Base-by-base conservation (phyloP, 2,888 invertebrate species). In the Ectemnius continuus region DNA sequence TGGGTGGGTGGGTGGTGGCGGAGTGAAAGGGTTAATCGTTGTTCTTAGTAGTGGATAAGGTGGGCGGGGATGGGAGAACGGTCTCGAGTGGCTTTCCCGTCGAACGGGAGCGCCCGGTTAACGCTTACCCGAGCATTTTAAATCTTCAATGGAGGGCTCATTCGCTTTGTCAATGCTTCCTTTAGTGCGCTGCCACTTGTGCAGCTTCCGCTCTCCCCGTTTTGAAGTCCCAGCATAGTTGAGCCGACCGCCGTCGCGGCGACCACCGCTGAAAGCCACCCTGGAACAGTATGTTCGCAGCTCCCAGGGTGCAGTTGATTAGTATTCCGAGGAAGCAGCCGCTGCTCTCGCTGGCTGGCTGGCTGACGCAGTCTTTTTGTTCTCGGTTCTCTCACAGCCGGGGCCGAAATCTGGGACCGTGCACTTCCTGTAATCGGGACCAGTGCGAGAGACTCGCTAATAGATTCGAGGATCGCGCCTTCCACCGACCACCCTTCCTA, bases 91-190 rank as follows among this genome's bases (percentile, higher is more conserved):
- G 36, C 36, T 36, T 36, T 36, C 36, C 36, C 36, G 36, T 36
- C 36, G 36, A 36, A 36, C 36, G 5, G 36, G 36, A 36, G 36
- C 36, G 36, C 36, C 36, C 36, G 36, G 36, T 86, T 84, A 87
- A 76, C 84, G 86, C 87, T 87, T 85, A 86, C 83, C 82, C 84
- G 77, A 77, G 80, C 81, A 72, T 82, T 85, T 85, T 80, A 81
- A 85, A 84, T 84, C 79, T 76, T 86, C 82, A 82, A 75, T 76
- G 79, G 84, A 82, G 78, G 71, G 68, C 76, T 62, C 67, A 63
- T 71, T 70, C 45, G 68, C 28, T 61, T 48, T 56, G 56, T 36
- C 36, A 14, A 23, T n/a, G 52, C 47, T 26, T 62, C 26, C 52
- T 23, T 36, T 60, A 61, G 60, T 58, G 13, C 26, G 28, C 60